Evolutionary conservation across 2,797 vertebrate species (phyloP).

Genomic region (Crax fasciolata): DNA sequence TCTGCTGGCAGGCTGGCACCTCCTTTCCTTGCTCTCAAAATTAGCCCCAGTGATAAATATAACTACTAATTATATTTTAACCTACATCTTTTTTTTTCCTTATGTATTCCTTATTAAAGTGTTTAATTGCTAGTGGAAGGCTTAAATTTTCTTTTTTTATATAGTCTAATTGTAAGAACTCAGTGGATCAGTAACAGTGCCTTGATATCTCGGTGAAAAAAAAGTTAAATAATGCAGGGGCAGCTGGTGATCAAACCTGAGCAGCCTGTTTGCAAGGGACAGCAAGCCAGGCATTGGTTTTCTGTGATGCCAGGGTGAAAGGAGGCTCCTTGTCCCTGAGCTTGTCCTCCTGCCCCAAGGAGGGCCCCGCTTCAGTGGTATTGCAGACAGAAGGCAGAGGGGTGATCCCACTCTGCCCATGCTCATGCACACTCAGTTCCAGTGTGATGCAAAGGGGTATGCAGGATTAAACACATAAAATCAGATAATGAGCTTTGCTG

Average conservation of each 20-base stretch:
- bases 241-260: background rate
- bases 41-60: slow-evolving; percentile 42
- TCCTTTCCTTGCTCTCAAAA: background rate
- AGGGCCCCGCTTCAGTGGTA: background rate
- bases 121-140: background rate
- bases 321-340: background rate
- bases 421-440: background rate
- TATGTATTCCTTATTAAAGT: background rate
- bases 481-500: background rate
- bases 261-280: background rate
- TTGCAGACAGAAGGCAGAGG: background rate
- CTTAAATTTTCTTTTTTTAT: background rate
- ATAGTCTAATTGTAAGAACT: background rate
- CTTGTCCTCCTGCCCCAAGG: rapidly evolving
- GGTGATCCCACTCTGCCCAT: background rate
- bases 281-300: background rate
- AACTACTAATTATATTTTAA: slow-evolving; percentile 65
- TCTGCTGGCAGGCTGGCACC: slow-evolving; percentile 58
- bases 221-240: background rate
- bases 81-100: background rate
- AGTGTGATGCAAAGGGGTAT: background rate
- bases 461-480: background rate
- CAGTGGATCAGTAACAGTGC: background rate
- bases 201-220: background rate
- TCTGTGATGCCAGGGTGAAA: rapidly evolving